A percentile compares a stretch with the other conserved stretches of the same genome.
phyloP scores from a whole-genome alignment of 2,113 vertebrate genomes.

The Malurus alboscapulatus region DNA sequence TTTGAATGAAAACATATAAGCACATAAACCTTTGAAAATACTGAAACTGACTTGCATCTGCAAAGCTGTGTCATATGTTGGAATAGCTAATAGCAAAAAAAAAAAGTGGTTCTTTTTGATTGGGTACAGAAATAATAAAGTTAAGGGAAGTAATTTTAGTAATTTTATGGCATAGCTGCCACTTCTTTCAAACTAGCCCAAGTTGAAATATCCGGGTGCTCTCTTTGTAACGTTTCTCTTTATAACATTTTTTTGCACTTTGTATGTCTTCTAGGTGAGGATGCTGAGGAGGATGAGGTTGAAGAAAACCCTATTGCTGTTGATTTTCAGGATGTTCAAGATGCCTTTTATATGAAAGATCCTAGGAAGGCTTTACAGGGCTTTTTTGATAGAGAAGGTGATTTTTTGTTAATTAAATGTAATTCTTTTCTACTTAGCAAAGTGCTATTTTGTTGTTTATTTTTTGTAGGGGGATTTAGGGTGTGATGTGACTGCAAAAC shows the following conservation, averaged over 20 bases:
- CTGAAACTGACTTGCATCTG: neutral
- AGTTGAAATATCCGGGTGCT: neutral
- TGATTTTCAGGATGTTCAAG: constrained; percentile 93
- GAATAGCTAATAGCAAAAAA: neutral
- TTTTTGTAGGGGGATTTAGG: neutral
- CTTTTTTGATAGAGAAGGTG: constrained; percentile 97
- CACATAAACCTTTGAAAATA: neutral
- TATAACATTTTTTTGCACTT: fast-evolving
- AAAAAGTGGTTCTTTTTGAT: fast-evolving
- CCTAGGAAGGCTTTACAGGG: constrained; percentile 96
- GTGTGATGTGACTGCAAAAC: neutral
- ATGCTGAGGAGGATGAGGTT: constrained; percentile 90
- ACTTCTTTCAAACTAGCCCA: neutral
- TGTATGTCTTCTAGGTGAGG: constrained; percentile 78
- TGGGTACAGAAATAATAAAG: neutral
- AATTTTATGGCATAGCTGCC: neutral
- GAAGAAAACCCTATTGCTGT: constrained; percentile 96
- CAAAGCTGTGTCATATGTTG: neutral
- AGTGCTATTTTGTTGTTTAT: neutral
- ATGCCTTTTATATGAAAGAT: constrained; percentile 94
- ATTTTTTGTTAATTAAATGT: neutral
- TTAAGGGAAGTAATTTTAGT: neutral
- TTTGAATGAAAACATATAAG: neutral
- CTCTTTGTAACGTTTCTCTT: neutral
- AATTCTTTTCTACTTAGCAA: neutral